Evolutionary conservation across 1,140 invertebrate genomes (phyloP).

Genomic region (Ceratina calcarata): DNA sequence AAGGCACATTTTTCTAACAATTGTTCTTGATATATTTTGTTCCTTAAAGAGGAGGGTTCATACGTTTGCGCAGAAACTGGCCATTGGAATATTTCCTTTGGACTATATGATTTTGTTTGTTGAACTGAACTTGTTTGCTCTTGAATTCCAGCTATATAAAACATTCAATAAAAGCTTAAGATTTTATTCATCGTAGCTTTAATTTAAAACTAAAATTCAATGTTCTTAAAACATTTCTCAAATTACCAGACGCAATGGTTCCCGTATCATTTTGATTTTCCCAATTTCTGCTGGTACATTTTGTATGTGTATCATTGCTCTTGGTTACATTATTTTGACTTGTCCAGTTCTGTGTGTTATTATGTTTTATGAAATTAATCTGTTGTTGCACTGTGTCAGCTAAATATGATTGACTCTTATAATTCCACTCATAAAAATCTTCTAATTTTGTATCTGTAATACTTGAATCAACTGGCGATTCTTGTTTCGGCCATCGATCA

Average conservation of each 20-base stretch:
- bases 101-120: constrained; percentile 53
- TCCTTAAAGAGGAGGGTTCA: constrained; percentile 63
- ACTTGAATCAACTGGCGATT: constrained; percentile 52
- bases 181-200: background rate
- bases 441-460: constrained; percentile 58
- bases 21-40: constrained; percentile 72
- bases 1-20: constrained; percentile 66
- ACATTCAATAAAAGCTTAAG: constrained; percentile 5
- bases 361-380: constrained; percentile 46
- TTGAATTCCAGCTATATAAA: constrained; percentile 37
- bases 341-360: constrained; percentile 27
- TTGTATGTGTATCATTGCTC: constrained; percentile 24
- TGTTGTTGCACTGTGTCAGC: constrained; percentile 38
- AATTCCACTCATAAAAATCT: constrained; percentile 65
- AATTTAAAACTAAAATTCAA: background rate
- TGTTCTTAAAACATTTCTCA: constrained; percentile 15
- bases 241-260: constrained; percentile 50
- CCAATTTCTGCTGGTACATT: constrained; percentile 34
- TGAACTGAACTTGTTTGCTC: constrained; percentile 43
- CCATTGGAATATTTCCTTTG: constrained; percentile 60
- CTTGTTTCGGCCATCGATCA: constrained; percentile 62
- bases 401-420: constrained; percentile 51
- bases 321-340: constrained; percentile 20
- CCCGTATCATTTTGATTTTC: constrained; percentile 31
- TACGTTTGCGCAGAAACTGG: constrained; percentile 46